Conservation (phyloP, 2,113 vertebrate species). For the Podocnemis expansa region DNA sequence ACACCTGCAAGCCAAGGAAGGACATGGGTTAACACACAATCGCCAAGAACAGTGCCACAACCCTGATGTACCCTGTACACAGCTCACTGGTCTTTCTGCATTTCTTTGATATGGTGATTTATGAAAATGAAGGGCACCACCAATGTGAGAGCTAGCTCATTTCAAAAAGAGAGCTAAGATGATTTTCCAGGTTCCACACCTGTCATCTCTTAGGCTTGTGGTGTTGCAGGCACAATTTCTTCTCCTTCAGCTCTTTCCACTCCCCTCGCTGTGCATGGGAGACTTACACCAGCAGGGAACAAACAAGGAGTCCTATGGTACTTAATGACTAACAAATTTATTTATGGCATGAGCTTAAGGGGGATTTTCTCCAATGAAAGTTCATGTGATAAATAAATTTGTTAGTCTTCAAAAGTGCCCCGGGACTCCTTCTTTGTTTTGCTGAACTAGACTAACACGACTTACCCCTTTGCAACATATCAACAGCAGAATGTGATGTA, state of each 20-base stretch:
- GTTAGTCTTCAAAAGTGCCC: no score
- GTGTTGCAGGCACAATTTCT: not conserved
- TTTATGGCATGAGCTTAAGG: no score
- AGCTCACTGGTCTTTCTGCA: not conserved
- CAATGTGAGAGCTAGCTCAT: not conserved
- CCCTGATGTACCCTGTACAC: not conserved
- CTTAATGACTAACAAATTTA: no score
- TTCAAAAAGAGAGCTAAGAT: not conserved
- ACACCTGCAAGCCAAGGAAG: constrained; percentile 81
- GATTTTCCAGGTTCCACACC: not conserved
- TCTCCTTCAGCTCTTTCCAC: not conserved
- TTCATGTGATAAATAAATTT: no score
- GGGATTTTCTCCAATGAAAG: no score
- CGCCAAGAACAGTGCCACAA: not conserved
- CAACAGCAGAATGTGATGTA: not conserved
- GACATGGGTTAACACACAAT: not conserved
- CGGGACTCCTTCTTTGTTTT: no score
- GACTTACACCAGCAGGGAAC: not conserved
- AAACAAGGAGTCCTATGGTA: no score
- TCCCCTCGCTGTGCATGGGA: not conserved
- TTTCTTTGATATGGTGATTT: not conserved
- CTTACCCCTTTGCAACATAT: no score
- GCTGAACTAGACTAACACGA: no score
- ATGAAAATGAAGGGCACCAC: not conserved
- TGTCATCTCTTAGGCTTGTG: not conserved